Evolutionary conservation across 2,888 invertebrate genomes (phyloP).

Genomic region (Clostera curtula): DNA sequence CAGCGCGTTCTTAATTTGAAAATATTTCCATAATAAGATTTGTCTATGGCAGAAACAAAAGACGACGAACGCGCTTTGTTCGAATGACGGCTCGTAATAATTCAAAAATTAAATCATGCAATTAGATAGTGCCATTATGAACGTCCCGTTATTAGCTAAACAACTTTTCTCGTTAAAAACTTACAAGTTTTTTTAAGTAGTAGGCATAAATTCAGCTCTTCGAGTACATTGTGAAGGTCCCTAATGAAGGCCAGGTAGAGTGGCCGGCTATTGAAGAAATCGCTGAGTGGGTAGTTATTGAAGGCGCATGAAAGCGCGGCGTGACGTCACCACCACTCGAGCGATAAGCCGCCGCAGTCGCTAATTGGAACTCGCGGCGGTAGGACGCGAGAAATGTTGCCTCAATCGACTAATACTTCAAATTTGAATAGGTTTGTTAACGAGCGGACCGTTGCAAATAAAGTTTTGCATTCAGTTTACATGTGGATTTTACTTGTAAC

Average conservation of each 20-base stretch:
- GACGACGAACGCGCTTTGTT: constrained; percentile 55
- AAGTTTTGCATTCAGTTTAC: constrained; percentile 40
- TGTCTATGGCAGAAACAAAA: constrained; percentile 72
- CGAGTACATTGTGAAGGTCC: constrained; percentile 56
- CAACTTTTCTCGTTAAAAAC: constrained; percentile 60
- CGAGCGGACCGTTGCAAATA: constrained; percentile 64
- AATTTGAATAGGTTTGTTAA: constrained; percentile 70
- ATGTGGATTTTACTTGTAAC: constrained; percentile 23
- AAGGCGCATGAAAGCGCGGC: constrained; percentile 64
- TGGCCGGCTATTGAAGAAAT: constrained; percentile 67
- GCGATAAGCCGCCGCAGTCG: constrained; percentile 61
- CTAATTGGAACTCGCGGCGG: constrained; percentile 71
- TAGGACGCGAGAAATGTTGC: constrained; percentile 68
- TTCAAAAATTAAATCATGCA: constrained; percentile 59
- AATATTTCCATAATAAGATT: constrained; percentile 75
- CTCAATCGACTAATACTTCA: constrained; percentile 72
- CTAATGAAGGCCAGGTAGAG: constrained; percentile 72
- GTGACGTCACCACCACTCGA: constrained; percentile 69
- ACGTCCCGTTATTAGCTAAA: constrained; percentile 53
- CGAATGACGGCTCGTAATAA: constrained; percentile 57
- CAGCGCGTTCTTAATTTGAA: constrained; percentile 73
- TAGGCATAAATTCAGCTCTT: constrained; percentile 55
- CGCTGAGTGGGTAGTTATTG: constrained; percentile 72
- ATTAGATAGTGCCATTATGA: constrained; percentile 43
- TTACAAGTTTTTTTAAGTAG: constrained; percentile 55